A percentile compares a stretch with the other conserved stretches of the same genome.
phyloP scores from a whole-genome alignment of 2,113 vertebrate species.

The Seriola dumerili region DNA sequence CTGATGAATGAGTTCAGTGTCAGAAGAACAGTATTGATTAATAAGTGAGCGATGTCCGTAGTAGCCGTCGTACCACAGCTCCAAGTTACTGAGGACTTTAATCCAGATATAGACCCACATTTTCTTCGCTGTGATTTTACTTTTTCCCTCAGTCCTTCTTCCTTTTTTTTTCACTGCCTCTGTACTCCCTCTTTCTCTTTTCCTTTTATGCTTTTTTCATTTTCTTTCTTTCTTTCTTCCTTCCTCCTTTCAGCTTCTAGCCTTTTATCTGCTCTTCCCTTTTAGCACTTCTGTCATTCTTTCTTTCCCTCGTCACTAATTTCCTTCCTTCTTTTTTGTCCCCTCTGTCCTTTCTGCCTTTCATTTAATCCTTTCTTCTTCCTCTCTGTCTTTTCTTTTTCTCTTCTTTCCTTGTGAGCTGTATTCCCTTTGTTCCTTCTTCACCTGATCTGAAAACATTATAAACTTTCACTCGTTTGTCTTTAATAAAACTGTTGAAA shows the following conservation, averaged over 20 bases:
- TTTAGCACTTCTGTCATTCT: neutral
- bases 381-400: neutral
- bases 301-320: neutral
- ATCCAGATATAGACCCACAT: too few relatives aligned
- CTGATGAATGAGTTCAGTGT: slow-evolving; percentile 3
- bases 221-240: too few relatives aligned
- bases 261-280: neutral
- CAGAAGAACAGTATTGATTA: slow-evolving; percentile 8
- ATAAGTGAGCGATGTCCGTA: slow-evolving; percentile 37
- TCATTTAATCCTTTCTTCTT: too few relatives aligned
- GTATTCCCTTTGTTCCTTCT: neutral
- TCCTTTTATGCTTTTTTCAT: too few relatives aligned
- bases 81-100: neutral
- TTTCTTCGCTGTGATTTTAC: too few relatives aligned
- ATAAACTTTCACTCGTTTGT: too few relatives aligned
- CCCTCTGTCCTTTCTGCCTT: too few relatives aligned
- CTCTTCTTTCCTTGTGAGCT: neutral
- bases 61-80: neutral
- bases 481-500: too few relatives aligned
- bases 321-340: too few relatives aligned
- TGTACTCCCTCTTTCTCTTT: neutral
- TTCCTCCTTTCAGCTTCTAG: too few relatives aligned
- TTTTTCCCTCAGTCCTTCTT: neutral
- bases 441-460: neutral
- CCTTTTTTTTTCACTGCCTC: neutral